These are phyloP conservation scores for Blomia tropicalis DNA, from an alignment of 2,888 invertebrate species.

Conservation along the genomic window DNA sequence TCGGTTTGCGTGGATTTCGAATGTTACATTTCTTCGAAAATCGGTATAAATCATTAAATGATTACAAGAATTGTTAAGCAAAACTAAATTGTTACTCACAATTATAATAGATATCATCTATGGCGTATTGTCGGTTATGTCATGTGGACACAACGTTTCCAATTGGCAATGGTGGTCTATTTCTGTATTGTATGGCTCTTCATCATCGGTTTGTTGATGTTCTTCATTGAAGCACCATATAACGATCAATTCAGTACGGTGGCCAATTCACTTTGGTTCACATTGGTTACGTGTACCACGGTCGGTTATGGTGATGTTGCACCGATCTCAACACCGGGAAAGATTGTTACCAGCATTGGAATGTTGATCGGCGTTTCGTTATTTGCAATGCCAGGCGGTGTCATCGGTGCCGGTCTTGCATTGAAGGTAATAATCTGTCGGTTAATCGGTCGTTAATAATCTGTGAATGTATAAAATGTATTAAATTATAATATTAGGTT, in stretches of 20 bases:
- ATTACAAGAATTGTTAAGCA: too few relatives aligned
- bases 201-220: background rate
- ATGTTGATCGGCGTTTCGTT: slow-evolving; percentile 8
- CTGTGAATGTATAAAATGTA: background rate
- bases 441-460: background rate
- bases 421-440: background rate
- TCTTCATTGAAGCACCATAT: slow-evolving; percentile 4
- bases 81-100: background rate
- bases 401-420: slow-evolving; percentile 9
- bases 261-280: slow-evolving; percentile 4
- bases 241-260: background rate
- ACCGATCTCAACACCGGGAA: slow-evolving; percentile 1
- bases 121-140: background rate
- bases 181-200: slow-evolving; percentile 4
- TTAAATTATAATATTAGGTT: background rate
- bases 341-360: background rate
- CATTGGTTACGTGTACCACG: slow-evolving; percentile 6
- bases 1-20: slow-evolving; percentile 14
- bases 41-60: background rate
- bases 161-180: background rate
- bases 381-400: background rate
- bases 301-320: slow-evolving; percentile 14
- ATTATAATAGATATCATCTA: background rate
- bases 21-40: slow-evolving; percentile 6
- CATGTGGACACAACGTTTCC: slow-evolving; percentile 5